A percentile compares a stretch with the other conserved stretches of the same genome.
Evolutionary conservation across 2,797 vertebrate genomes (phyloP).

Genomic region (Spinus olivaceus): DNA sequence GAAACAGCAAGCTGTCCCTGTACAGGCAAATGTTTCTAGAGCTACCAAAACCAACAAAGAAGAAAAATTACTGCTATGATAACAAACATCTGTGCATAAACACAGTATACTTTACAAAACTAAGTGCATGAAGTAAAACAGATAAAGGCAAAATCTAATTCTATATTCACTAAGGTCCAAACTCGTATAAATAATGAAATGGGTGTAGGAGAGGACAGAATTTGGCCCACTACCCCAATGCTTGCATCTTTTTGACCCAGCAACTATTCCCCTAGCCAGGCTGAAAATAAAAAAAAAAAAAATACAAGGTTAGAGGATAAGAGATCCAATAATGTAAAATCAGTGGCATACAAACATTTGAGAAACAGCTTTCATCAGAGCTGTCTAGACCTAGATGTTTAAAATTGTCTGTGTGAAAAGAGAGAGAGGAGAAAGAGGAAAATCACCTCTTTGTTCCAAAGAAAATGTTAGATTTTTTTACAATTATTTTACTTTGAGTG

Average conservation of each 20-base stretch:
- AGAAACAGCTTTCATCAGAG: slow-evolving; percentile 12
- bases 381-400: background rate
- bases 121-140: background rate
- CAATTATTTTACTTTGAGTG: slow-evolving; percentile 45
- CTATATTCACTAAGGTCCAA: background rate
- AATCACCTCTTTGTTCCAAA: slow-evolving; percentile 19
- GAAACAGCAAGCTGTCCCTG: background rate
- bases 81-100: slow-evolving; percentile 1
- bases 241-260: background rate
- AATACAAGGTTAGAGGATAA: background rate
- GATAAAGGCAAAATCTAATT: background rate
- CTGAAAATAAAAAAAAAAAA: background rate
- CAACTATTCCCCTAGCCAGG: background rate
- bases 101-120: background rate
- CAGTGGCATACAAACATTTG: background rate
- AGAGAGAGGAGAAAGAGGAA: slow-evolving; percentile 2
- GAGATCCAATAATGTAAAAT: background rate
- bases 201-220: background rate
- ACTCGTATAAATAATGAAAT: background rate
- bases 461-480: slow-evolving; percentile 14
- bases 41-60: slow-evolving; percentile 7
- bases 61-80: background rate
- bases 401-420: background rate
- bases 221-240: background rate
- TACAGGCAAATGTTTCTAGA: background rate